Conservation (phyloP, 23 tunicate species). For the Diplosoma virens region DNA sequence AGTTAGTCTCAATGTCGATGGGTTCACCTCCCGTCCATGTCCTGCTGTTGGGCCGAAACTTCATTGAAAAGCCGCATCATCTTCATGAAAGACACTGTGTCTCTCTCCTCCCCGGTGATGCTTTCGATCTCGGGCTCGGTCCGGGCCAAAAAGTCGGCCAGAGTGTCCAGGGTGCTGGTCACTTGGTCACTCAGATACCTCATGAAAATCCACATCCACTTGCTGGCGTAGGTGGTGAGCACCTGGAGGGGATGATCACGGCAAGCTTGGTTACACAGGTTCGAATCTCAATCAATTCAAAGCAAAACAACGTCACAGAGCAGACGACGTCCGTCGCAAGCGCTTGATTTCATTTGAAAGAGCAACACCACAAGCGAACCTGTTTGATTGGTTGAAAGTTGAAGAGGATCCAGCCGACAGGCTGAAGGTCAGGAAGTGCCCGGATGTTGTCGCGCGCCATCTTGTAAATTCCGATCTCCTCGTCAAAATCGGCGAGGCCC, state of each 20-base stretch:
- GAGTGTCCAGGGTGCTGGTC: conserved; percentile 66
- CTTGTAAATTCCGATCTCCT: conserved; percentile 75
- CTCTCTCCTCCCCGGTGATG: conserved; percentile 91
- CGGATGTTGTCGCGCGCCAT: conserved; percentile 69
- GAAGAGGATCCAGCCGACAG: conserved; percentile 79
- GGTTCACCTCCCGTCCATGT: conserved; percentile 97
- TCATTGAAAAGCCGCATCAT: conserved; percentile 96
- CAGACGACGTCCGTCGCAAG: too few relatives aligned
- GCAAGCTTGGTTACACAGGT: too few relatives aligned
- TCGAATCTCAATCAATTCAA: too few relatives aligned
- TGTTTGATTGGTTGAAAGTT: conserved; percentile 93
- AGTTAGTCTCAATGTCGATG: too few relatives aligned
- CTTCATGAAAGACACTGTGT: conserved; percentile 91
- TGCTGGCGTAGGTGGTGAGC: conserved; percentile 88
- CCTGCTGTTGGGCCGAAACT: conserved; percentile 91
- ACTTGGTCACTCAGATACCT: conserved; percentile 84
- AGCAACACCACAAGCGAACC: conserved; percentile 10
- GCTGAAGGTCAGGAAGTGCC: conserved; percentile 52
- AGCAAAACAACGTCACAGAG: too few relatives aligned
- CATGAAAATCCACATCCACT: conserved; percentile 96
- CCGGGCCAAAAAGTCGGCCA: conserved; percentile 88
- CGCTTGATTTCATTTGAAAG: not conserved
- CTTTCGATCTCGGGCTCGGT: conserved; percentile 94
- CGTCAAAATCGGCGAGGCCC: conserved; percentile 81
- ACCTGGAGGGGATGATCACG: too few relatives aligned